Evolutionary conservation across 2,888 invertebrate genomes (phyloP).

Genomic region (Marronus borbonicus): DNA sequence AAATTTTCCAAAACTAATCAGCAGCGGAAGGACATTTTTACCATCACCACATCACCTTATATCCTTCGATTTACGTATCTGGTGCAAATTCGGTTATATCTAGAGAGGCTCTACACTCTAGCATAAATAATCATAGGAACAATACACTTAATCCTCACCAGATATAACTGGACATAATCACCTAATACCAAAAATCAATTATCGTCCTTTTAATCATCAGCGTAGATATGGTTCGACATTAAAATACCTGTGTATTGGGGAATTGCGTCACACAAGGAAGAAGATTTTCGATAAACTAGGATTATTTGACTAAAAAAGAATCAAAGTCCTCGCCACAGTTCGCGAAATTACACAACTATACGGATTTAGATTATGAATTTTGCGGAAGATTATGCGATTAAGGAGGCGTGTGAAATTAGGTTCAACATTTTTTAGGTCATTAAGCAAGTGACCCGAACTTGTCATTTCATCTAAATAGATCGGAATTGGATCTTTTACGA

Average conservation of each 20-base stretch:
- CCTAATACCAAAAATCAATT: not conserved
- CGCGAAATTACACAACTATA: constrained; percentile 11
- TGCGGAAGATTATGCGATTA: not conserved
- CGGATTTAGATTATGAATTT: constrained; percentile 15
- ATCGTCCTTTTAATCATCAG: not conserved
- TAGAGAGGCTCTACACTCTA: not conserved
- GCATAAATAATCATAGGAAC: not conserved
- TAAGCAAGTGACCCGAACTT: no score
- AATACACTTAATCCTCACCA: not conserved
- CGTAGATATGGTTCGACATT: not conserved
- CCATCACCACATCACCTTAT: no score
- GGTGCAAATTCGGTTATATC: no score
- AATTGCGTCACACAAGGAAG: constrained; percentile 7
- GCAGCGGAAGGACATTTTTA: no score
- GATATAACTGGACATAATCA: constrained; percentile 6
- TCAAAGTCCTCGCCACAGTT: not conserved
- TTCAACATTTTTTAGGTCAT: no score
- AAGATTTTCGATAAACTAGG: not conserved
- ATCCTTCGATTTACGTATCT: no score
- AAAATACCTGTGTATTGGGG: not conserved
- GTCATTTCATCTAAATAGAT: no score
- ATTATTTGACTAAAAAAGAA: not conserved
- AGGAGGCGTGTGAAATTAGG: not conserved
- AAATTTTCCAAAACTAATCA: no score
- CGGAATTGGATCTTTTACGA: no score